Conservation (phyloP, 2,888 invertebrate species). For the Drosophila algonquin region DNA sequence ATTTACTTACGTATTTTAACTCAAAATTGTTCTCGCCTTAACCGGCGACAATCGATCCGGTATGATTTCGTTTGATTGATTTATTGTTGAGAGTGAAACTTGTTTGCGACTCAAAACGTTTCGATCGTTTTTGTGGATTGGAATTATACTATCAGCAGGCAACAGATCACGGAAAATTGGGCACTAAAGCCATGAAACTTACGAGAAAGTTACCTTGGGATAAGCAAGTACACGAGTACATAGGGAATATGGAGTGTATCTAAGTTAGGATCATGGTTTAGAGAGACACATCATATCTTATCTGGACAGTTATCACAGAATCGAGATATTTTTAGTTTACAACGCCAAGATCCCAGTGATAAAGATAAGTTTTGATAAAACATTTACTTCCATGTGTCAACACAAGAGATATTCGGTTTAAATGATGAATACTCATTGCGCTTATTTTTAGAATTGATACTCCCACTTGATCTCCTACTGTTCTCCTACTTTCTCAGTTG, state of each 20-base stretch:
- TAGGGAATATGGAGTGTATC: neutral
- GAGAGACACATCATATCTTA: conserved; percentile 15
- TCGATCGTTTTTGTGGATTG: neutral
- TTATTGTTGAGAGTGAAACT: conserved; percentile 22
- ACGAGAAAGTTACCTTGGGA: neutral
- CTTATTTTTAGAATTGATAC: conserved; percentile 12
- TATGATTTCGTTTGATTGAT: conserved; percentile 33
- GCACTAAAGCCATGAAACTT: neutral
- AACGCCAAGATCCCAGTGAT: conserved; percentile 8
- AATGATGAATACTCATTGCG: conserved; percentile 3
- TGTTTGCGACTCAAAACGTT: conserved; percentile 20
- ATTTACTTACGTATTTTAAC: conserved; percentile 36
- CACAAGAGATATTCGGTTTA: conserved; percentile 8
- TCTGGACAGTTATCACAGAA: conserved; percentile 4
- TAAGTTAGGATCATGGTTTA: neutral
- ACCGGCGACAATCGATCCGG: conserved; percentile 21
- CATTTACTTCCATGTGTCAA: neutral
- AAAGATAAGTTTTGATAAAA: conserved; percentile 27
- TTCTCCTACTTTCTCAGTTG: neutral
- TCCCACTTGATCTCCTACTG: too few relatives aligned
- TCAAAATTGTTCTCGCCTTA: conserved; percentile 36
- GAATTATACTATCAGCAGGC: too few relatives aligned
- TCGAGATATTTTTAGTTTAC: conserved; percentile 23
- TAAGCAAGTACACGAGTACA: neutral
- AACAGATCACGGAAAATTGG: neutral